Percentiles rank a stretch among this genome's conserved stretches.
Conservation (phyloP, 2,888 invertebrate species). For the Helicoverpa assulta region DNA sequence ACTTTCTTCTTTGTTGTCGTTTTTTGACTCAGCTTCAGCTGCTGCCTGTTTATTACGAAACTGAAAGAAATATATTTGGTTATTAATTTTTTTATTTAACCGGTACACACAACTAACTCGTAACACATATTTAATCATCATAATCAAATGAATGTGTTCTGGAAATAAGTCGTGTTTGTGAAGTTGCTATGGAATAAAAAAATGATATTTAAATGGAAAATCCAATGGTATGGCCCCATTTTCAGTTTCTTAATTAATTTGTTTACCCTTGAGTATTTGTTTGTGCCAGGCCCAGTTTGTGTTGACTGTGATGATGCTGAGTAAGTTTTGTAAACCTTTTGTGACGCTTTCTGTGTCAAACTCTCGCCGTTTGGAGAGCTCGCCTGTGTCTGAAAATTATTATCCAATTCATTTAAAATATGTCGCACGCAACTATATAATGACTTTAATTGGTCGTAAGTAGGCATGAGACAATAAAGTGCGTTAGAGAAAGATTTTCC, state of each 20-base stretch:
- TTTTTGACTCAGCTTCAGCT: conserved; percentile 66
- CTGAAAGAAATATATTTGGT: conserved; percentile 70
- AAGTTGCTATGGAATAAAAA: not conserved
- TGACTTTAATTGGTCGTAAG: not conserved
- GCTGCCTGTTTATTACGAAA: conserved; percentile 76
- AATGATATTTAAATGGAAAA: not conserved
- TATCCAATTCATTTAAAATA: conserved; percentile 14
- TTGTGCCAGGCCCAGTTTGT: conserved; percentile 78
- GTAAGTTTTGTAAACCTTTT: conserved; percentile 85
- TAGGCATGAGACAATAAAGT: not conserved
- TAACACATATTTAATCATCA: conserved; percentile 1
- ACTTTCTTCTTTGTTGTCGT: conserved; percentile 63
- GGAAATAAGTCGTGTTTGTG: conserved; percentile 16
- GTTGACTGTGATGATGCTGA: conserved; percentile 81
- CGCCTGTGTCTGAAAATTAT: conserved; percentile 84
- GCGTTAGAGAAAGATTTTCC: not conserved
- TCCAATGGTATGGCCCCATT: conserved; percentile 10
- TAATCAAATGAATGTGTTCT: conserved; percentile 6
- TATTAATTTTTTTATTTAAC: not conserved
- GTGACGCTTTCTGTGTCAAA: conserved; percentile 88
- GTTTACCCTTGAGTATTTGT: conserved; percentile 85
- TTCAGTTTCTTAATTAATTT: conserved; percentile 40
- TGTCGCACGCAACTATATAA: not conserved
- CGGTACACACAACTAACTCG: conserved; percentile 3
- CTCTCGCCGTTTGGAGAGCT: conserved; percentile 86